Evolutionary conservation across 2,797 vertebrate species (phyloP), one percentile per base, ranked within the genome.

Genomic region (Pitangus sulphuratus): DNA sequence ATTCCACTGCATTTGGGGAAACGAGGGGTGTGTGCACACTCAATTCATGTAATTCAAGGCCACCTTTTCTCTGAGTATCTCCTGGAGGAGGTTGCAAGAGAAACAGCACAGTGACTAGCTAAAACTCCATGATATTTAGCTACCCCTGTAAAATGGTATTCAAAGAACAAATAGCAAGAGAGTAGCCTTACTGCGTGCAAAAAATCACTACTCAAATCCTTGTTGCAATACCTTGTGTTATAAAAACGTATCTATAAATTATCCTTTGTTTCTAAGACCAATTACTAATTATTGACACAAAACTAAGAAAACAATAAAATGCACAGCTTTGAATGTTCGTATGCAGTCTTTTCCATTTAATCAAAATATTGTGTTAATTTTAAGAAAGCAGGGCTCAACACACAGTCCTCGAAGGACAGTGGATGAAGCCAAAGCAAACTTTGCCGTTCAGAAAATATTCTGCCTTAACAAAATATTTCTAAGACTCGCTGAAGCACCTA

Each of bases 161-260:
- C 74, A 77, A 92, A 77, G 33, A 89, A 78, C 20, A 89, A 87
- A 76, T 3, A 84, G 21, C 39, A 82, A 60, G n/a, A 84, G 15
- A 75, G 2, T 2, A 57, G 7, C n/a, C 25, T 42, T 31, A 39
- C 13, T 51, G 35, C 5, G 2, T 30, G 28, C 84, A 76, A 33
- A 84, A 85, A 84, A 87, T n/a, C 13, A 65, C 42, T 44, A 7
- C 58, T 79, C 42, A 72, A 82, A 89, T 54, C 26, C 35, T 89
- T 89, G 13, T 14, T 31, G 17, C 28, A 15, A 37, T 28, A 65
- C 57, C 20, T 2, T 33, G 15, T 40, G 16, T 33, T 76, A 61
- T 31, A 68, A 86, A 89, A 85, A 71, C 12, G 33, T 26, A 87
- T 26, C 47, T n/a, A 39, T 6, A 80, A 84, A 88, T 72, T 47